phyloP scores from a whole-genome alignment of 2,113 vertebrate genomes.

The Carassius carassius region DNA sequence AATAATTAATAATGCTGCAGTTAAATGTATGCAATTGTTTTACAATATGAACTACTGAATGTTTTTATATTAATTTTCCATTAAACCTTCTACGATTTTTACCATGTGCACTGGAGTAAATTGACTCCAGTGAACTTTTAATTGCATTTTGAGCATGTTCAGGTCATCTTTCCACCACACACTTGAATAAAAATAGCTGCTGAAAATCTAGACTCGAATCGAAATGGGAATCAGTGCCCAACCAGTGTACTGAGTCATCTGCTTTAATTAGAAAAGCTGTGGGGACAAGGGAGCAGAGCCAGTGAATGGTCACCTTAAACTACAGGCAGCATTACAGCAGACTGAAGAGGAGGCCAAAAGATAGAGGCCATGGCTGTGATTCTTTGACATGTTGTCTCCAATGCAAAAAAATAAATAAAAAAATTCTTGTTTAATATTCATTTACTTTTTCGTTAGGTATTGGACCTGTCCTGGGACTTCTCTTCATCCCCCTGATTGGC shows the following conservation, averaged over 20 bases:
- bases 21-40: background rate
- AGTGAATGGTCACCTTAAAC: constrained; percentile 54
- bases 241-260: constrained; percentile 49
- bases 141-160: constrained; percentile 53
- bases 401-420: too few species aligned
- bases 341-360: background rate
- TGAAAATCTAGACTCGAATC: constrained; percentile 42
- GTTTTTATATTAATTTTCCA: background rate
- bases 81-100: background rate
- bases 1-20: background rate
- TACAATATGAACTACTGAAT: too few species aligned
- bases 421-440: background rate
- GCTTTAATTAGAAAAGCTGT: constrained; percentile 65
- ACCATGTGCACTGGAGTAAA: constrained; percentile 21
- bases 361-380: background rate
- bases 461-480: constrained; percentile 77
- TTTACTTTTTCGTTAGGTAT: constrained; percentile 67
- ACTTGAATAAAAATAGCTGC: constrained; percentile 50
- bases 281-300: constrained; percentile 38
- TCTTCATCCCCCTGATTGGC: constrained; percentile 80
- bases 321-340: constrained; percentile 59
- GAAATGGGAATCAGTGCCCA: constrained; percentile 45
- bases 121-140: constrained; percentile 47
- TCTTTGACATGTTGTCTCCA: background rate
- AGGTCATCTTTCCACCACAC: constrained; percentile 40